Base-by-base conservation (phyloP, 2,113 vertebrate genomes). In the Lagopus muta region DNA sequence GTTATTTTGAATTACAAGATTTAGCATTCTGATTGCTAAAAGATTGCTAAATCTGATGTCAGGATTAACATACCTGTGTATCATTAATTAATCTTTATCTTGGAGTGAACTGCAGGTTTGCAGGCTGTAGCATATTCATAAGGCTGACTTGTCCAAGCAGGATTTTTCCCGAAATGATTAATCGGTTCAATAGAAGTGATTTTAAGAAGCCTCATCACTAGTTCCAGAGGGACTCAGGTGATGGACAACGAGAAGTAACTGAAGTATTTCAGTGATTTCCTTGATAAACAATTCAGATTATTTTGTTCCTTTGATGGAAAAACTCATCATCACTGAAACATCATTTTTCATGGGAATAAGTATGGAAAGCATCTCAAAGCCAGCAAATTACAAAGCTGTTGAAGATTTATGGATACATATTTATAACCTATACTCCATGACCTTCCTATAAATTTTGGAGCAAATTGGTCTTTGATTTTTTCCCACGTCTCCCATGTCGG, bases 401-500 rank as follows among this genome's bases (percentile, higher is more conserved):
- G 36, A 70, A 61, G 24, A 17, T 70, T 69, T 48, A 25, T 13
- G 17, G 32, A 24, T 48, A 19, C 34, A 36, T 70, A 34, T 48
- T 48, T 48, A 32, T 34, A 45, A 48, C 42, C 15, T 22, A 17
- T 69, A 17, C 6, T 34, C 43, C 21, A 48, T 48, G 22, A 70
- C 10, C 21, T 48, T 48, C n/a, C 32, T 22, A 34, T 69, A 69
- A 70, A 32, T 16, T 9, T 10, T 47, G 73, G 5, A 2, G 2
- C 1, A 73, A 74, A n/a, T 27, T 4, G 8, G 2, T 71, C 11
- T 24, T 45, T 52, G 28, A 8, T 58, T n/a, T n/a, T 43, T 78
- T 10, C 2, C 22, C 50, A 42, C 1, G 3, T 50, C 8, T 79
- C 1, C 0, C 5, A 36, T 2, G 3, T 83, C 21, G n/a, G 3